A percentile compares a stretch with the other conserved stretches of the same genome.
Conservation (phyloP, 2,888 invertebrate genomes). For the Fragum fragum region DNA sequence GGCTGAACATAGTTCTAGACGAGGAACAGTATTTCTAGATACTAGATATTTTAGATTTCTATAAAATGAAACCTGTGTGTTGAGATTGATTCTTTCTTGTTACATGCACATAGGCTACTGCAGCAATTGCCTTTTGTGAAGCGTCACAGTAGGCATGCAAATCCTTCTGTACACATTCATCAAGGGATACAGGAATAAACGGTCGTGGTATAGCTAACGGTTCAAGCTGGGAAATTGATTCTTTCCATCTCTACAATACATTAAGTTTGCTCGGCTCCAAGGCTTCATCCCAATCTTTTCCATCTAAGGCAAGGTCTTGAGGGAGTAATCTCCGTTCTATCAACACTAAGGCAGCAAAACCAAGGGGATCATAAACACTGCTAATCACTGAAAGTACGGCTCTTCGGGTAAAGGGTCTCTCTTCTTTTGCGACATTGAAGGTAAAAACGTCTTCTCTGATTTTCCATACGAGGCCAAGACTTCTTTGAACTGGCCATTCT, state of each 20-base stretch:
- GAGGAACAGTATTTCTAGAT: neutral
- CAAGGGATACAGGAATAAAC: neutral
- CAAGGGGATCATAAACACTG: conserved; percentile 54
- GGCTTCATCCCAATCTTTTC: conserved; percentile 64
- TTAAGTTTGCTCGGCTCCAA: conserved; percentile 33
- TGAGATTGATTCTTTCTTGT: too few relatives aligned
- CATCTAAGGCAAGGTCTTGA: conserved; percentile 45
- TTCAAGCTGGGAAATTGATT: conserved; percentile 30
- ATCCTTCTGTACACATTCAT: conserved; percentile 7
- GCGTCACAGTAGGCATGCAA: conserved; percentile 61
- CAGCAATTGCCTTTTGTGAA: conserved; percentile 56
- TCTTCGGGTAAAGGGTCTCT: conserved; percentile 40
- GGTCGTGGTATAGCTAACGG: conserved; percentile 26
- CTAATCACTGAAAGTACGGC: conserved; percentile 49
- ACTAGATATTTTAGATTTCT: neutral
- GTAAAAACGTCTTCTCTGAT: conserved; percentile 18
- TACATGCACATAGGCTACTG: conserved; percentile 19
- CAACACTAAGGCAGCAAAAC: conserved; percentile 35
- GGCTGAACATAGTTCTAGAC: conserved; percentile 31
- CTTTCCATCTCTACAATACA: conserved; percentile 37
- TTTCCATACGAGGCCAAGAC: conserved; percentile 49
- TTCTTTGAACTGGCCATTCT: conserved; percentile 37
- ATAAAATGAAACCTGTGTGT: neutral
- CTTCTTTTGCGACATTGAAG: conserved; percentile 24
- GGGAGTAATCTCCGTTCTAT: conserved; percentile 65